Base-by-base conservation (phyloP, 2,113 vertebrate species). In the Rhinopomastus cyanomelas region DNA sequence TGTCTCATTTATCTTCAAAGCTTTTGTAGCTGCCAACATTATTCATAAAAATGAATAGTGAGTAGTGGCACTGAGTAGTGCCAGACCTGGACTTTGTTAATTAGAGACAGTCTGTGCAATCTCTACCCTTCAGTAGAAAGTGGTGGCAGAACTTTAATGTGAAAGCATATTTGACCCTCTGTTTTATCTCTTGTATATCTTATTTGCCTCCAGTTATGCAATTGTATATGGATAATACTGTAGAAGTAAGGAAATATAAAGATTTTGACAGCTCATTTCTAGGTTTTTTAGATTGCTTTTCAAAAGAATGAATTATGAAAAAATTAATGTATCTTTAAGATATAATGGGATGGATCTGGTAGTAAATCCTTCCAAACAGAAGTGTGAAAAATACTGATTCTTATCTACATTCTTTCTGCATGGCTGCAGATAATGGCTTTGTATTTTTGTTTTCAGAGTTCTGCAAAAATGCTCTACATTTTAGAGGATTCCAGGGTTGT, bases 41-140 rank as follows among this genome's bases (percentile, higher is more conserved):
- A 52, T 80, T 82, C 9, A 30, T 87, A 73, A 88, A 87, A 92
- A 86, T 61, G n/a, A n/a, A n/a, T n/a, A n/a, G n/a, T n/a, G n/a
- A n/a, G n/a, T n/a, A n/a, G n/a, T n/a, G n/a, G n/a, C n/a, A 61
- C 25, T 21, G 67, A 89, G 16, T 39, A 79, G 64, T 0, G 0
- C 19, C 72, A 85, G 72, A 62, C 36, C 59, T 85, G 67, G 83
- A 46, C 67, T 73, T 67, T 19, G 21, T 62, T 87, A 89, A 90
- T 87, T 94, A 71, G 88, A 59, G 90, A 52, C 16, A 36, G 30
- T 20, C 56, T 84, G 66, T 61, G 73, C 46, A 86, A 39, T 39
- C 20, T 81, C 29, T 78, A 5, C 13, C 42, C 26, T 68, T 77
- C 48, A 56, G 1, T 9, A 69, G 74, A 73, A 90, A 87, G 76